Evolutionary conservation across 2,113 vertebrate species (phyloP).

Genomic region (Istiophorus platypterus): DNA sequence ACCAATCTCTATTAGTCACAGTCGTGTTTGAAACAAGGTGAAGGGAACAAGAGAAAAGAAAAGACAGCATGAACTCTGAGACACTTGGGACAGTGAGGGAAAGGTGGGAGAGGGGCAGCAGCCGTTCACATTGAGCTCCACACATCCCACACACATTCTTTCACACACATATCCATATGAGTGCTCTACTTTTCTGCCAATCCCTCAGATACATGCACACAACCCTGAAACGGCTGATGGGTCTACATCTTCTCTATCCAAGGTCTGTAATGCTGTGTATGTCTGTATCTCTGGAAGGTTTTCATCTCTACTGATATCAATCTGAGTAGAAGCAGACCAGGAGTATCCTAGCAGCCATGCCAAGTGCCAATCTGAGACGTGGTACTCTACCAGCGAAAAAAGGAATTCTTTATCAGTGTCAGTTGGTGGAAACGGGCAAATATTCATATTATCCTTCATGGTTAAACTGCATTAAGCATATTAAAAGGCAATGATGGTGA

Average conservation of each 20-base stretch:
- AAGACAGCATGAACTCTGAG: conserved; percentile 72
- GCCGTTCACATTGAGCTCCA: conserved; percentile 69
- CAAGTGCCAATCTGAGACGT: background rate
- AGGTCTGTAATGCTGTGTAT: conserved; percentile 65
- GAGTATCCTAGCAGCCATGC: conserved; percentile 63
- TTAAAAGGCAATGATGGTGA: conserved; percentile 1
- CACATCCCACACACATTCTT: conserved; percentile 49
- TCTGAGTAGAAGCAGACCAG: conserved; percentile 50
- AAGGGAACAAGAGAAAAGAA: conserved; percentile 83
- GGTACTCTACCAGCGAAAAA: background rate
- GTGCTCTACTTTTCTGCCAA: conserved; percentile 43
- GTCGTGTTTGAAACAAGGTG: conserved; percentile 92
- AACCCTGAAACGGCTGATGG: conserved; percentile 70
- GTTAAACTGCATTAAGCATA: conserved; percentile 17
- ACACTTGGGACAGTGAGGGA: conserved; percentile 73
- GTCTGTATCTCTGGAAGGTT: conserved; percentile 45
- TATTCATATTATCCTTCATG: background rate
- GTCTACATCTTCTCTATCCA: conserved; percentile 59
- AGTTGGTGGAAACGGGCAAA: conserved; percentile 1
- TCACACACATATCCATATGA: conserved; percentile 49
- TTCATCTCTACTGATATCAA: conserved; percentile 42
- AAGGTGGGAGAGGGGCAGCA: conserved; percentile 57
- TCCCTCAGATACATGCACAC: conserved; percentile 46
- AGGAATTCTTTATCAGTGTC: background rate
- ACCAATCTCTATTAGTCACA: conserved; percentile 8